A percentile compares a stretch with the other conserved stretches of the same genome.
phyloP scores from a whole-genome alignment of 2,888 invertebrate genomes.

The Dolichopus griseipennis region DNA sequence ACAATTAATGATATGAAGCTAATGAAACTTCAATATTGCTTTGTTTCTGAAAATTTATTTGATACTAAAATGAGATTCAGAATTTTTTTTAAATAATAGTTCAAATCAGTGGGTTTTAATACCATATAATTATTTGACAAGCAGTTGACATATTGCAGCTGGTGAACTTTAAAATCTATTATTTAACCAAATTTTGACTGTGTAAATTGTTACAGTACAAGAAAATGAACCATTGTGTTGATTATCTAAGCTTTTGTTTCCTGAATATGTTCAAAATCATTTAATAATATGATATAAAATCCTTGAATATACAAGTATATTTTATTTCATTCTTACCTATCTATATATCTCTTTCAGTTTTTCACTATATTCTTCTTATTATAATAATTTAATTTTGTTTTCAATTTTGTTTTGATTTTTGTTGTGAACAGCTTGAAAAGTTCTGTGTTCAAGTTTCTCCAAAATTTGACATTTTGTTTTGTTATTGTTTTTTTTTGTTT shows the following conservation, averaged over 20 bases:
- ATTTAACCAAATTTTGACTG: no score
- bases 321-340: neutral
- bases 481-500: neutral
- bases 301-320: neutral
- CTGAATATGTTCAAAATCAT: conserved; percentile 3
- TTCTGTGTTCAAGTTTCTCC: neutral
- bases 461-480: neutral
- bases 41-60: no score
- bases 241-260: neutral
- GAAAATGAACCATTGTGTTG: no score
- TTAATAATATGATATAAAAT: neutral
- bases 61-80: no score
- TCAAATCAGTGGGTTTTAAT: no score
- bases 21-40: no score
- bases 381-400: neutral
- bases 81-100: no score
- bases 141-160: no score
- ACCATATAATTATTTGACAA: no score
- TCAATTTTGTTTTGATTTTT: neutral
- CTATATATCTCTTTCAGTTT: neutral
- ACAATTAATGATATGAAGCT: no score
- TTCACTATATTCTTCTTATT: neutral
- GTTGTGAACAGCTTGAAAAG: conserved; percentile 1
- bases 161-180: no score
- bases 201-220: no score